Percentiles rank a stretch among this genome's conserved stretches.
These are phyloP conservation scores for Nothocercus nigrocapillus DNA, from an alignment of 2,113 vertebrate species.

Conservation along the genomic window DNA sequence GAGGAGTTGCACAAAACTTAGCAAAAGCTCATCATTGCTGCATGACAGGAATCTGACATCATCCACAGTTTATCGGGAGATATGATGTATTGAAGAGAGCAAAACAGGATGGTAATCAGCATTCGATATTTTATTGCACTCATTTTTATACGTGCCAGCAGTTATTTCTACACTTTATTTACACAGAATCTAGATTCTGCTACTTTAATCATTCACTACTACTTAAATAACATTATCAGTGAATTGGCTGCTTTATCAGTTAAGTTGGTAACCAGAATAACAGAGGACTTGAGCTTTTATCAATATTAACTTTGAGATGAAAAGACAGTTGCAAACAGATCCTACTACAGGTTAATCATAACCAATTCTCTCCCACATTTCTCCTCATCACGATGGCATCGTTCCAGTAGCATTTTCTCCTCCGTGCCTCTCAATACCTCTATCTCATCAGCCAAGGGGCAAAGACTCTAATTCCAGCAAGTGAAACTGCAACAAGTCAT, in stretches of 20 bases:
- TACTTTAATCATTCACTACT: slow-evolving; percentile 65
- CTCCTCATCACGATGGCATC: rapidly evolving
- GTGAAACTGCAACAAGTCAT: neutral
- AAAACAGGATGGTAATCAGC: neutral
- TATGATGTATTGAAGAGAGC: neutral
- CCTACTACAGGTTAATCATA: neutral
- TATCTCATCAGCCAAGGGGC: neutral
- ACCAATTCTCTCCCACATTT: neutral
- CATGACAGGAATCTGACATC: neutral
- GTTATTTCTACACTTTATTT: slow-evolving; percentile 54
- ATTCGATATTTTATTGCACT: slow-evolving; percentile 41
- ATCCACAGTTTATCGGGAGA: neutral
- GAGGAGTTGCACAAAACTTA: neutral
- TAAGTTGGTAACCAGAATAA: slow-evolving; percentile 38
- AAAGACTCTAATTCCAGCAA: neutral
- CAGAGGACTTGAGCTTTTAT: slow-evolving; percentile 33
- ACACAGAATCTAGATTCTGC: slow-evolving; percentile 53
- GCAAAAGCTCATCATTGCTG: neutral
- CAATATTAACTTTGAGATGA: slow-evolving; percentile 20
- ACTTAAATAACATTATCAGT: slow-evolving; percentile 71
- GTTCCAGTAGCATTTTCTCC: rapidly evolving
- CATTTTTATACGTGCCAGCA: slow-evolving; percentile 24
- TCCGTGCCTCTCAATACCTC: neutral
- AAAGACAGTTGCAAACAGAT: slow-evolving; percentile 29
- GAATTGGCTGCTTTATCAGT: slow-evolving; percentile 61